phyloP scores from a whole-genome alignment of 2,797 vertebrate genomes.

The Micrastur ruficollis region DNA sequence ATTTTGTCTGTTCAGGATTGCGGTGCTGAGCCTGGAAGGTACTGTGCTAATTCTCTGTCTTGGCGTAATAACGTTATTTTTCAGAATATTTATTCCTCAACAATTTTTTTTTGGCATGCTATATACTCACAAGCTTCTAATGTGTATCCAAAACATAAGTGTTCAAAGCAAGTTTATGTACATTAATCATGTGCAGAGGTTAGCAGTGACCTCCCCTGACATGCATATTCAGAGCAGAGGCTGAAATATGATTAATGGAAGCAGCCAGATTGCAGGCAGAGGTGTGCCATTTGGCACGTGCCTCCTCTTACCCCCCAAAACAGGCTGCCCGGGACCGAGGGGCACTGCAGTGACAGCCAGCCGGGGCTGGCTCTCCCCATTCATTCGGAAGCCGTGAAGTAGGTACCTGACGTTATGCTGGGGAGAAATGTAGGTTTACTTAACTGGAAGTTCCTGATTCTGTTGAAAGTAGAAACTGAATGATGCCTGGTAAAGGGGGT shows the following conservation, averaged over 20 bases:
- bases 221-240: slow-evolving; percentile 1
- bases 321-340: background rate
- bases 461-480: background rate
- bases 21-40: background rate
- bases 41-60: background rate
- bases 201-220: background rate
- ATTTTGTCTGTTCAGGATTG: background rate
- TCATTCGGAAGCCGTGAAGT: background rate
- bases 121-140: background rate
- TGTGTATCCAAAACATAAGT: accelerated
- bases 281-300: background rate
- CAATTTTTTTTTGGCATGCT: background rate
- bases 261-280: slow-evolving; percentile 21
- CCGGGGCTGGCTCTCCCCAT: background rate
- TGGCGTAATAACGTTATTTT: background rate
- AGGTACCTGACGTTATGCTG: accelerated
- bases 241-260: slow-evolving; percentile 24
- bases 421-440: background rate
- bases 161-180: background rate
- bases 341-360: background rate
- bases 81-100: background rate
- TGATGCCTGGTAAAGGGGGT: background rate
- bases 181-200: background rate
- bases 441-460: background rate
- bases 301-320: background rate